Evolutionary conservation across 2,113 vertebrate genomes (phyloP).

Genomic region (Brachypodius melanocephalos): DNA sequence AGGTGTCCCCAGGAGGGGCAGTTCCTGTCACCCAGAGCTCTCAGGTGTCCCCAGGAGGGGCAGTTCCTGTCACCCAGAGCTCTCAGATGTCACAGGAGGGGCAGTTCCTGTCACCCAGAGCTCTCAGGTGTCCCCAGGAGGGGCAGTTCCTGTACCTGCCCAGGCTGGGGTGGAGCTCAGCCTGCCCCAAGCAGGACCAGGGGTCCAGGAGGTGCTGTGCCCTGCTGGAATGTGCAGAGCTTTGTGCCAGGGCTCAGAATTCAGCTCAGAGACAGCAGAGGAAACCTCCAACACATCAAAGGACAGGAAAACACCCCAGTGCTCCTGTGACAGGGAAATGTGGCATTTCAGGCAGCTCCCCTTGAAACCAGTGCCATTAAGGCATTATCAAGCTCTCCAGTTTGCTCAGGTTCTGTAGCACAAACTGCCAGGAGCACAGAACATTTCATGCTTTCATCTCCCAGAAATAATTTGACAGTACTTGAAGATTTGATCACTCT

Average conservation of each 20-base stretch:
- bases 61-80: background rate
- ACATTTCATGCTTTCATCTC: slow-evolving; percentile 8
- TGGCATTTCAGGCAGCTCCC: background rate
- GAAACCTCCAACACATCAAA: background rate
- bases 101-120: background rate
- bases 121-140: background rate
- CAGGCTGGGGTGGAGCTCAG: background rate
- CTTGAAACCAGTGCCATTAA: background rate
- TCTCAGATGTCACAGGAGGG: background rate
- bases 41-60: background rate
- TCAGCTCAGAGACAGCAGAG: accelerated
- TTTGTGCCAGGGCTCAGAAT: background rate
- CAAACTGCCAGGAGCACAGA: background rate
- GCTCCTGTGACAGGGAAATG: background rate
- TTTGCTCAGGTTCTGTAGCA: background rate
- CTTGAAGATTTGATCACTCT: slow-evolving; percentile 1
- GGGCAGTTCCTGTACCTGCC: background rate
- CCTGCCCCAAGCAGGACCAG: accelerated
- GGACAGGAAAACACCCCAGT: accelerated
- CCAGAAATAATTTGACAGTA: slow-evolving; percentile 30
- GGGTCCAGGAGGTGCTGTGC: background rate
- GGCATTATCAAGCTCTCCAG: background rate
- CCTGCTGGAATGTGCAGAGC: accelerated
- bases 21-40: background rate
- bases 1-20: background rate